Evolutionary conservation across 92 coral and sea anemone genomes (phyloP), one percentile per base, ranked within the genome.

Genomic region (Parazoanthus darwini): DNA sequence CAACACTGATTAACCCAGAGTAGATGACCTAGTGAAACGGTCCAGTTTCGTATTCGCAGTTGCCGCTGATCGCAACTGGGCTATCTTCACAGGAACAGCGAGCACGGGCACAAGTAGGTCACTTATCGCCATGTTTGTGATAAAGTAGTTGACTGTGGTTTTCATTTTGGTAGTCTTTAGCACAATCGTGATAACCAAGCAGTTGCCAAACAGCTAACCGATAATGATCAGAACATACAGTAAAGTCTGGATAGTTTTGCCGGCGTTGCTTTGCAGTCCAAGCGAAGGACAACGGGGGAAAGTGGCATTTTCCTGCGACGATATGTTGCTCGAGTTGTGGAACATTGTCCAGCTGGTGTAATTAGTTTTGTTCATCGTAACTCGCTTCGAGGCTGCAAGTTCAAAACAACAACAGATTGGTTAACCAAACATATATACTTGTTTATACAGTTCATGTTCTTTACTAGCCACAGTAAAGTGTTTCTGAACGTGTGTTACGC

Each of bases 41-140:
- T n/a, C n/a, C n/a, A n/a, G n/a, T n/a, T n/a, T n/a, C n/a, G n/a
- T n/a, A n/a, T n/a, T n/a, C n/a, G n/a, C n/a, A n/a, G n/a, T n/a
- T n/a, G n/a, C n/a, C n/a, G n/a, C n/a, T n/a, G n/a, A n/a, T n/a
- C n/a, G n/a, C n/a, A n/a, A n/a, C 42, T 68, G 59, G 14, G 76
- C 86, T 39, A 82, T 44, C 59, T 13, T 82, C n/a, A 33, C 42
- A 26, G 86, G 78, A 44, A 44, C 78, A 25, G 67, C 86, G 39
- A 82, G 70, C 48, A 82, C 76, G 0, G 86, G 66, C 86, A 82
- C 86, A 43, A 82, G 78, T 11, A 82, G 26, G 36, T 82, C 86
- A 43, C 86, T 82, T 8, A 82, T 67, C 22, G 86, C 86, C 86
- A 82, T 82, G 77, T 82, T 82, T 6, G 65, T 44, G 63, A 82